Base-by-base conservation (phyloP, 2,888 invertebrate species). In the Megaustenia siamemsis region DNA sequence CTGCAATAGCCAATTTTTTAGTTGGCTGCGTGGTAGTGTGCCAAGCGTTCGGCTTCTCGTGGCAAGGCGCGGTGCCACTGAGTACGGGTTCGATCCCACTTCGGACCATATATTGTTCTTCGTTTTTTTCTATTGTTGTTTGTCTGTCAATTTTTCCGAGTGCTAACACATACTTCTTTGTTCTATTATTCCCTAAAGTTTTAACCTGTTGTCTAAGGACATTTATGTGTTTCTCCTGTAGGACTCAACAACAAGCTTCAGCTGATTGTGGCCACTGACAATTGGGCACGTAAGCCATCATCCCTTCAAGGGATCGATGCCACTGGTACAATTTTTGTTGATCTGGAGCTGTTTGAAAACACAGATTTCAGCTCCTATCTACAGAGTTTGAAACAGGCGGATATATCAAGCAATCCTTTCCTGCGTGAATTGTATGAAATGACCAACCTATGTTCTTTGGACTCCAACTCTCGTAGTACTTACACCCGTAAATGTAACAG, bases 361-460 rank as follows among this genome's bases (percentile, higher is more conserved):
- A 32, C 73, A 49, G 87, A 83, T 8, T 92, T 92, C 82, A 82
- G 84, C 3, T 80, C 87, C 10, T 91, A 90, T 86, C 81, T 49
- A 60, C 32, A 12, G 84, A 88, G 56, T 86, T 87, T 12, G 63
- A 80, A 63, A 12, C 83, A 83, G 28, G 82, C 60, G 43, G 53
- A 87, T 12, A 91, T 93, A 80, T 89, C 89, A 0, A 89, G 88
- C 5, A 80, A 87, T 43, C 78, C 83, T 71, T 85, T 88, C 85
- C 87, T 92, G 76, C 82, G 86, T 0, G 90, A 91, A 56, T 91
- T 90, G 90, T 93, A 92, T 82, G 90, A 93, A 84, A 40, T 84
- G 12, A 85, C 88, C 3, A 89, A 88, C 71, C 86, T 89, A 56
- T 93, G 93, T 82, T 91, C 91, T 80, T 78, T 93, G 8, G 89